A percentile compares a stretch with the other conserved stretches of the same genome.
These are phyloP conservation scores for Minunthozetes semirufus DNA, from an alignment of 2,888 invertebrate species.

Conservation along the genomic window DNA sequence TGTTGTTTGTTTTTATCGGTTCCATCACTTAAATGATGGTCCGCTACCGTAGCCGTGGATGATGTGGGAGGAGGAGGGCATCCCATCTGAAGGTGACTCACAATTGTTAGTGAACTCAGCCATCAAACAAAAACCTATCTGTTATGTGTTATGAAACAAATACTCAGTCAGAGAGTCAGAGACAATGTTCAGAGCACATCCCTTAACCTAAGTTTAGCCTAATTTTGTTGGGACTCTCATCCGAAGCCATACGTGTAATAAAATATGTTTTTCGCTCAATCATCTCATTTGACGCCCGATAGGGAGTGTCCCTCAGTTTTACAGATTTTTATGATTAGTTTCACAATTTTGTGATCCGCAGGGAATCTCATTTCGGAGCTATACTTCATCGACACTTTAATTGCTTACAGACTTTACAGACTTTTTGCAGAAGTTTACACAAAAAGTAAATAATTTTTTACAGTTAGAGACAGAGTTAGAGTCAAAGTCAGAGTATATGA, in stretches of 20 bases:
- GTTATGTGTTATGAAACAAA: neutral
- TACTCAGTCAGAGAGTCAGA: neutral
- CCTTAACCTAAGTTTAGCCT: too few relatives aligned
- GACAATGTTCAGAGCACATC: too few relatives aligned
- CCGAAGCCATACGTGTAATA: neutral
- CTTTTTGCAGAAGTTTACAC: too few relatives aligned
- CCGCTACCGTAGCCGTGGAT: conserved; percentile 14
- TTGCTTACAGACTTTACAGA: neutral
- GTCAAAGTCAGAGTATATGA: too few relatives aligned
- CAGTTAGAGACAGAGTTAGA: neutral
- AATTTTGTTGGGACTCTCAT: neutral
- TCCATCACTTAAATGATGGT: conserved; percentile 30
- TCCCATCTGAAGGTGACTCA: conserved; percentile 21
- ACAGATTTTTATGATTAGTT: conserved; percentile 28
- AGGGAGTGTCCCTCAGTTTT: conserved; percentile 20
- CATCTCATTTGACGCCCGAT: conserved; percentile 22
- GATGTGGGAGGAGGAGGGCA: conserved; percentile 22
- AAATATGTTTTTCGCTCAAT: conserved; percentile 25
- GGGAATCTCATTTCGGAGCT: conserved; percentile 5
- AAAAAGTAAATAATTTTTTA: neutral
- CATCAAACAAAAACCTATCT: neutral
- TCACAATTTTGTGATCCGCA: conserved; percentile 22
- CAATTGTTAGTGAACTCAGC: neutral
- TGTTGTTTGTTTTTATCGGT: conserved; percentile 27
- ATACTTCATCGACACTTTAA: conserved; percentile 14